A percentile compares a stretch with the other conserved stretches of the same genome.
phyloP scores from a whole-genome alignment of 2,888 invertebrate species.

The Strigamia crassipes region DNA sequence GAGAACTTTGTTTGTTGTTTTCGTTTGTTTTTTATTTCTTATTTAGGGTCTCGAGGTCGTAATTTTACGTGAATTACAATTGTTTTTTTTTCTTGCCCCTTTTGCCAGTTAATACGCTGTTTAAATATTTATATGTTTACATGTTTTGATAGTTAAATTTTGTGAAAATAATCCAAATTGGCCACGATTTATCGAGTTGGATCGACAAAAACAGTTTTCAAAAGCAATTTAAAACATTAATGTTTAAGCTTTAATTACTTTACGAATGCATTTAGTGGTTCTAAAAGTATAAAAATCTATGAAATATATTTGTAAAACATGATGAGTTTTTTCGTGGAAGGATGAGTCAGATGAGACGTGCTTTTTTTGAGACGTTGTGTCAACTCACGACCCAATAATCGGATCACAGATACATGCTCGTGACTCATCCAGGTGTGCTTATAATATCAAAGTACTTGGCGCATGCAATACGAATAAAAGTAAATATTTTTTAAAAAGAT shows the following conservation, averaged over 20 bases:
- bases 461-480: background rate
- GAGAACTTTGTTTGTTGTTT: conserved; percentile 25
- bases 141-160: too few species aligned
- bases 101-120: too few species aligned
- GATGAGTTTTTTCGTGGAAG: background rate
- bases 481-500: background rate
- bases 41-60: background rate
- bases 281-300: too few species aligned
- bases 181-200: too few species aligned
- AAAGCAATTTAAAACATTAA: too few species aligned
- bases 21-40: background rate
- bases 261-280: too few species aligned
- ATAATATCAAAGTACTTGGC: background rate
- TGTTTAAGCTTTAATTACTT: too few species aligned
- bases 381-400: background rate
- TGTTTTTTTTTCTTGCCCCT: conserved; percentile 1
- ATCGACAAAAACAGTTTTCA: too few species aligned
- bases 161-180: too few species aligned
- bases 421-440: conserved; percentile 15
- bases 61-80: background rate
- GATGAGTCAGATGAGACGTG: background rate
- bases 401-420: background rate
- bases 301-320: too few species aligned
- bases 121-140: too few species aligned
- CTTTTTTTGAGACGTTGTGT: background rate